Evolutionary conservation across 2,888 invertebrate genomes (phyloP), one percentile per base, ranked within the genome.

Genomic region (Macrophya annulata): DNA sequence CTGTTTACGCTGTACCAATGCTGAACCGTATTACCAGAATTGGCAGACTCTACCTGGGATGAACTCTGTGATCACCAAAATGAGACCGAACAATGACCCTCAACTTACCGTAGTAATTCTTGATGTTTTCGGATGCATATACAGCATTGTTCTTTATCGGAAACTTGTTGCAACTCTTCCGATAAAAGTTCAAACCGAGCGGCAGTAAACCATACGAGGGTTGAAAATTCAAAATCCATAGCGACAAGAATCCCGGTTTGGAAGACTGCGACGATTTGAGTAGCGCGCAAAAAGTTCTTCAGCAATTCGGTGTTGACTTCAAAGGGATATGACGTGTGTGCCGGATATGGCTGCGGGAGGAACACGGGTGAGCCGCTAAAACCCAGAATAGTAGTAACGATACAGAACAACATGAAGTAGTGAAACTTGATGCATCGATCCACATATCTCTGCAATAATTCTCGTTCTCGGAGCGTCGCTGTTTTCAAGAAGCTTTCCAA

Each of bases 111-210:
- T 9, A 79, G 55, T 55, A 79, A 8, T 37, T 79, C 15, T n/a
- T 79, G 77, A 79, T 79, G 77, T 37, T 59, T 79, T 55, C 25
- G 45, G 21, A 79, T 25, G 37, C 31, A 79, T 3, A 37, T 37
- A 37, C 25, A 48, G 25, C 51, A 37, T n/a, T 79, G 77, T 17
- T 21, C 9, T 37, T 6, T 6, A 37, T 79, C n/a, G 9, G 31
- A 37, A 9, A 12, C 55, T n/a, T 3, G n/a, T 25, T 17, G 55
- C n/a, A 79, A 17, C 17, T 79, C 77, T 0, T 59, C n/a, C 17
- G 77, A 79, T 17, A 79, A 55, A 59, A 79, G 55, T 55, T 55
- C 51, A n/a, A 79, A 79, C 17, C 55, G 51, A 79, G 37, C 55
- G 1, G 31, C 40, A 55, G 77, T 37, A 12, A 79, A 51, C 77